Evolutionary conservation across 2,797 vertebrate species (phyloP).

Genomic region (Phoxinus dragarum): DNA sequence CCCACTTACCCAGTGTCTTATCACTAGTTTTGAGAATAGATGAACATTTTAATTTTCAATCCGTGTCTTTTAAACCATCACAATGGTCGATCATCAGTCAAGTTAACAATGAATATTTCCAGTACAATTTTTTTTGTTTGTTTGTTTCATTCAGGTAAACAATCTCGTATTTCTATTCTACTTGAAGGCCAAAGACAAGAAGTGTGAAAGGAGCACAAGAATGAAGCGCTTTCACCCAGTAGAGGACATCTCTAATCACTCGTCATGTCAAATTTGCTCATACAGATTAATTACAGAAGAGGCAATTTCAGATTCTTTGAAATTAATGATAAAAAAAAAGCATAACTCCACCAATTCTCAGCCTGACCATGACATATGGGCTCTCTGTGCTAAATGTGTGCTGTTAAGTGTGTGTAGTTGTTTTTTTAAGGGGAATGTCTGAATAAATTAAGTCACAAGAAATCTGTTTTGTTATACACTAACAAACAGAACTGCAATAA

Average conservation of each 20-base stretch:
- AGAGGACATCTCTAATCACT: not conserved
- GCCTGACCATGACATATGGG: not conserved
- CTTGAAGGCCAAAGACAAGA: not conserved
- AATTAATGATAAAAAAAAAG: not conserved
- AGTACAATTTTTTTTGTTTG: not conserved
- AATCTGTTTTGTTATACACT: not conserved
- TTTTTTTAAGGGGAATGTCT: not conserved
- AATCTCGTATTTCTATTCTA: not conserved
- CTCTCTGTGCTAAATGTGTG: constrained; percentile 4
- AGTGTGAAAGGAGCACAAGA: not conserved
- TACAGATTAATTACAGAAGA: not conserved
- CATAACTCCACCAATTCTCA: not conserved
- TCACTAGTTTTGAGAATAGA: not conserved
- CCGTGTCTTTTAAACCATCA: not conserved
- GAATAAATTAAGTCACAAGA: not conserved
- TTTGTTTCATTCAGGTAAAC: constrained; percentile 6
- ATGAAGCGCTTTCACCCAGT: not conserved
- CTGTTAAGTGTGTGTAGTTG: not conserved
- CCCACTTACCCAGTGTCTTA: not conserved
- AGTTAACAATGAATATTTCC: no score
- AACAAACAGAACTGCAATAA: not conserved
- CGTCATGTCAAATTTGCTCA: not conserved
- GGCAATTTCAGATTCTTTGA: no score
- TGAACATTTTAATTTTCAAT: not conserved
- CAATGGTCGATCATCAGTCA: not conserved